These are phyloP conservation scores for Athene cunicularia DNA, from an alignment of 2,113 vertebrate genomes.

Conservation along the genomic window DNA sequence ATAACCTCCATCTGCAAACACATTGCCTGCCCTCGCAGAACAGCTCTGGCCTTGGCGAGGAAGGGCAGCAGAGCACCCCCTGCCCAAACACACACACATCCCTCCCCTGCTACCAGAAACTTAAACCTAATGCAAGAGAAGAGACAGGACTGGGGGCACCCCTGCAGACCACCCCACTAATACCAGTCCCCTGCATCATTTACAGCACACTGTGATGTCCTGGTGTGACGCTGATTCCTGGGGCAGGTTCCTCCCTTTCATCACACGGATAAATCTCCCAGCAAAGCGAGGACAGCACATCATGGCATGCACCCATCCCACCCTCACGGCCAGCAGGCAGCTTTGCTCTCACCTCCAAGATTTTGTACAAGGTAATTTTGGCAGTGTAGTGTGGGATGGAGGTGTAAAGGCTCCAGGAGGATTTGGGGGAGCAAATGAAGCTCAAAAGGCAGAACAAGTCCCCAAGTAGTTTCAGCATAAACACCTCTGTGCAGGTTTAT, in stretches of 20 bases:
- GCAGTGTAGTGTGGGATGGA: fast-evolving
- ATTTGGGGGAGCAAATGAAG: neutral
- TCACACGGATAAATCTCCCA: neutral
- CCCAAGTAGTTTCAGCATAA: neutral
- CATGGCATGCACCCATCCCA: neutral
- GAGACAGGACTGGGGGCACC: neutral
- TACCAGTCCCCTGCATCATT: neutral
- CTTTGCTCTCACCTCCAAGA: neutral
- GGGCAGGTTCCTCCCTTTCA: neutral
- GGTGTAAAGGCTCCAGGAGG: neutral
- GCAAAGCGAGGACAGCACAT: neutral
- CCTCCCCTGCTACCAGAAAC: neutral
- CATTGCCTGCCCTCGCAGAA: neutral
- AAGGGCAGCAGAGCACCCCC: too few species aligned
- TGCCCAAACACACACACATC: neutral
- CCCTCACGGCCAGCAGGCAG: fast-evolving
- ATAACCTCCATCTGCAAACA: neutral
- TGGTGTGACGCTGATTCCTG: neutral
- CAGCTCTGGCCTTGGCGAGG: neutral
- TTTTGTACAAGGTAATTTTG: neutral
- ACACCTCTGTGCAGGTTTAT: neutral
- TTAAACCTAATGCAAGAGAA: neutral
- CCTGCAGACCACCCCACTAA: neutral
- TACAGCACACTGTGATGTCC: neutral
- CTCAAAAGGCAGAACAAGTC: neutral